Conservation (phyloP, 2,888 invertebrate species). For the Pseudococcus longispinus region DNA sequence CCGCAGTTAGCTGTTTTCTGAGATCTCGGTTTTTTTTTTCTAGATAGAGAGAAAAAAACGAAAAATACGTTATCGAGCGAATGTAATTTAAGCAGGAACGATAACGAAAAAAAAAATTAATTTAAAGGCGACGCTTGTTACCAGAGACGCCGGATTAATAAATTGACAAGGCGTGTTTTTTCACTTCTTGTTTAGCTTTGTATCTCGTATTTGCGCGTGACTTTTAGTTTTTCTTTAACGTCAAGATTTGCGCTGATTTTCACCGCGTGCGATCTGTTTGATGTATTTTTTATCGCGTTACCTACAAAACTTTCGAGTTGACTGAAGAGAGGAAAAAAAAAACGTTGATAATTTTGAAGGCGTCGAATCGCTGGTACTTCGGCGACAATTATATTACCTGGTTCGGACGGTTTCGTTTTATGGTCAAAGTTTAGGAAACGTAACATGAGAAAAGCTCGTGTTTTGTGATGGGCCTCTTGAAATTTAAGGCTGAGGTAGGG, state of each 20-base stretch:
- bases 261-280: not conserved
- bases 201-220: not conserved
- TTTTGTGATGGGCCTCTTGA: not conserved
- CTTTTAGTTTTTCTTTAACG: not conserved
- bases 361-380: not conserved
- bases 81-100: not conserved
- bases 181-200: constrained; percentile 8
- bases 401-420: not conserved
- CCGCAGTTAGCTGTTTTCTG: not conserved
- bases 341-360: not conserved
- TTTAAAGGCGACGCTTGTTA: constrained; percentile 23
- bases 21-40: not conserved
- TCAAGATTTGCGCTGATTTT: not conserved
- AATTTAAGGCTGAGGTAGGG: too few relatives aligned
- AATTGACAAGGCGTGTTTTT: constrained; percentile 26
- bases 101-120: not conserved
- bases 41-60: not conserved
- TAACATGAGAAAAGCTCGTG: not conserved
- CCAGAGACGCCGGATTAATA: constrained; percentile 12
- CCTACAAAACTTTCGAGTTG: not conserved
- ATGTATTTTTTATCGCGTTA: constrained; percentile 2
- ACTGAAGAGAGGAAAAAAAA: not conserved
- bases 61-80: not conserved
- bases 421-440: not conserved
- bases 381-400: not conserved